Conservation (phyloP, 2,888 invertebrate genomes). For the Hanleya hanleyi region DNA sequence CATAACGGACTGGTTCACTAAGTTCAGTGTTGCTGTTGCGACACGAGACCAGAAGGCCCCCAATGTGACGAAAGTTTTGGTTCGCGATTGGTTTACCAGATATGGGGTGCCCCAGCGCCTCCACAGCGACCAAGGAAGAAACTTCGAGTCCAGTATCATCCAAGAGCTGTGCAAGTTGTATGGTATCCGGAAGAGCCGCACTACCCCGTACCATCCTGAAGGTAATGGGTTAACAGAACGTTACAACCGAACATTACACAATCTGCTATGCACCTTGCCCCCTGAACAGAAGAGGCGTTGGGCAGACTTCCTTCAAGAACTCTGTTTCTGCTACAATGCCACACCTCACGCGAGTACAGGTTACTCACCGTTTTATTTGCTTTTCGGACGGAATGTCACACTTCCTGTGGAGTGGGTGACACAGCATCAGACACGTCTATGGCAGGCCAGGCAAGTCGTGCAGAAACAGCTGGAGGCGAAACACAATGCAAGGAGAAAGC, state of each 20-base stretch:
- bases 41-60: slow-evolving; percentile 19
- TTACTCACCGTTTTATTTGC: background rate
- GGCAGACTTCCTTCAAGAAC: slow-evolving; percentile 14
- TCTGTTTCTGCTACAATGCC: slow-evolving; percentile 4
- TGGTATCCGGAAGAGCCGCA: slow-evolving; percentile 13
- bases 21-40: slow-evolving; percentile 7
- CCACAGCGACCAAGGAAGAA: slow-evolving; percentile 27
- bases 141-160: slow-evolving; percentile 12
- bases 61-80: slow-evolving; percentile 19
- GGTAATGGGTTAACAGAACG: slow-evolving; percentile 21
- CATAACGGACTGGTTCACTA: background rate
- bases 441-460: slow-evolving; percentile 8
- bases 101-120: slow-evolving; percentile 26
- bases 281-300: slow-evolving; percentile 19
- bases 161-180: slow-evolving; percentile 22
- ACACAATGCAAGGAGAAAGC: background rate
- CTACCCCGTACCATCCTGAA: slow-evolving; percentile 29
- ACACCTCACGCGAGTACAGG: slow-evolving; percentile 16
- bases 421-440: slow-evolving; percentile 10
- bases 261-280: slow-evolving; percentile 16
- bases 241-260: slow-evolving; percentile 27
- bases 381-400: background rate
- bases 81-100: slow-evolving; percentile 21
- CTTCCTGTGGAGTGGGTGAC: slow-evolving; percentile 7
- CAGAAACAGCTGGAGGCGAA: background rate